These are phyloP conservation scores for Diadema setosum DNA, from an alignment of 35 echinoderm and acorn worm genomes.

Conservation along the genomic window DNA sequence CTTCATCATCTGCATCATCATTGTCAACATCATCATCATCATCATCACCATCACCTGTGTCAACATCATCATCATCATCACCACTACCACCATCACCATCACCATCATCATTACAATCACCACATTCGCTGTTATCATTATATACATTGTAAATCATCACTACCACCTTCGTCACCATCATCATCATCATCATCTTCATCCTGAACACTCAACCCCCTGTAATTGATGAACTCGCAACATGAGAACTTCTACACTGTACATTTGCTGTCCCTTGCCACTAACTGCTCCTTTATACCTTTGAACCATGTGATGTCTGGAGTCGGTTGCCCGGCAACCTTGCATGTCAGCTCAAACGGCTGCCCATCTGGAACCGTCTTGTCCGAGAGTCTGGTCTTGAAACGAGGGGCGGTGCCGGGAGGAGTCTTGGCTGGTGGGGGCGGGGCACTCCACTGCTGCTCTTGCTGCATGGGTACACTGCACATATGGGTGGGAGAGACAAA, in stretches of 20 bases:
- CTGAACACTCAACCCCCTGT: neutral
- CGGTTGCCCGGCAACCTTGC: conserved; percentile 29
- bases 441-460: neutral
- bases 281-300: conserved; percentile 19
- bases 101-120: neutral
- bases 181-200: neutral
- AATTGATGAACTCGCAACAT: too few relatives aligned
- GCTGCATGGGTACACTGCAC: neutral
- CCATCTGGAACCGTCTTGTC: conserved; percentile 28
- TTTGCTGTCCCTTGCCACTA: too few relatives aligned
- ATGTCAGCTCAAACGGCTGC: conserved; percentile 50
- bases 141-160: neutral
- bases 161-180: neutral
- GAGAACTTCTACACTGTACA: too few relatives aligned
- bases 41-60: neutral
- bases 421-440: neutral
- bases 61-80: neutral
- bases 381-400: conserved; percentile 51
- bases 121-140: neutral
- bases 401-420: conserved; percentile 32
- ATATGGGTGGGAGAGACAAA: too few relatives aligned
- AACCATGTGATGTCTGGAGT: conserved; percentile 50
- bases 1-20: neutral
- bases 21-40: neutral
- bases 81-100: neutral